Evolutionary conservation across 2,888 invertebrate species (phyloP), one percentile per base, ranked within the genome.

Genomic region (Stenotaenia linearis): DNA sequence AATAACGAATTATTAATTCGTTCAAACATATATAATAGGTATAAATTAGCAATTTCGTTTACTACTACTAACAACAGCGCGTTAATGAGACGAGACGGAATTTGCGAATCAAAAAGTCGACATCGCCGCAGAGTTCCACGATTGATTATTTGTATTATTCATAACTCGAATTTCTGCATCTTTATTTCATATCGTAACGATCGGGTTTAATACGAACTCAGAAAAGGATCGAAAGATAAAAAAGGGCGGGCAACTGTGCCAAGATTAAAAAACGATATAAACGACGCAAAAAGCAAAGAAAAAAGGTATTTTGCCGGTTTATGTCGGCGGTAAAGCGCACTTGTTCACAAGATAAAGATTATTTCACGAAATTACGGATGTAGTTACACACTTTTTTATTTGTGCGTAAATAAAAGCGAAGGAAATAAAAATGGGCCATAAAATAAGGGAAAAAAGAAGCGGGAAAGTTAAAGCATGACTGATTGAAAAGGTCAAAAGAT

Each of bases 391-490:
- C 45, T 15, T 45, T 45, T 45, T 9, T 45, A 45, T 45, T 45
- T 45, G 15, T 45, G n/a, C n/a, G 45, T 45, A 45, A 45, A 45
- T 45, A 45, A 45, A 45, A 45, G 45, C 45, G n/a, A 45, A 45
- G n/a, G 10, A 45, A 45, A n/a, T 15, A 40, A 40, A 40, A 40
- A 40, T 40, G 2, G 12, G 15, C 9, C 9, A 40, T 40, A 40
- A 40, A 40, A 40, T 9, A 40, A 76, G 77, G n/a, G 25, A 56
- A 75, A 76, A 21, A n/a, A 32, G 80, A 32, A 92, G 89, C 94
- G 90, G 84, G 93, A 92, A 88, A 94, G 94, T 94, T 94, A 88
- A 83, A 85, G 84, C 75, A 86, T 76, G 78, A 61, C 21, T 56
- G 18, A 12, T 81, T 18, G 10, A 75, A 45, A 25, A 69, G 56